These are phyloP conservation scores for Trypoxylon attenuatum DNA, from an alignment of 2,888 invertebrate species.

Conservation along the genomic window DNA sequence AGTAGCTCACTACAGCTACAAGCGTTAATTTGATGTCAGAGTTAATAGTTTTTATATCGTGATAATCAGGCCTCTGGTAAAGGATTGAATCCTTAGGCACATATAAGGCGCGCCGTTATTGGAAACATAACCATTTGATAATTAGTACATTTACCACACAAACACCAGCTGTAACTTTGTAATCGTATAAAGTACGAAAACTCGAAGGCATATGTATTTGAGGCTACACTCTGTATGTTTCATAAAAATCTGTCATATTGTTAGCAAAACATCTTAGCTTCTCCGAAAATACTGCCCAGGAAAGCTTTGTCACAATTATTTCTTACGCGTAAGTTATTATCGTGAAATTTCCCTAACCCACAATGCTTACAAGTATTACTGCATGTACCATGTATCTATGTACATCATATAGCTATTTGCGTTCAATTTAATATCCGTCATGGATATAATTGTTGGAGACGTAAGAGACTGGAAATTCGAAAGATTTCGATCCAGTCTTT, in stretches of 20 bases:
- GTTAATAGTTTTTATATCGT: not conserved
- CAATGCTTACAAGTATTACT: constrained; percentile 27
- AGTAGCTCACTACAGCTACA: not conserved
- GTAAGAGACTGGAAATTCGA: too few species aligned
- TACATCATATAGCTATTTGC: constrained; percentile 34
- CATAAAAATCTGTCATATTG: not conserved
- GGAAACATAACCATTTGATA: not conserved
- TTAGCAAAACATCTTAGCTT: not conserved
- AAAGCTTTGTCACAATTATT: not conserved
- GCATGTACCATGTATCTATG: constrained; percentile 19
- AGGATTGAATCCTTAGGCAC: not conserved
- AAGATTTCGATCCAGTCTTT: too few species aligned
- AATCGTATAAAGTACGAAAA: not conserved
- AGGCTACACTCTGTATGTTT: not conserved
- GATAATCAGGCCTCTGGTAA: not conserved
- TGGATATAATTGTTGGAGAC: too few species aligned
- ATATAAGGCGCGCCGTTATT: not conserved
- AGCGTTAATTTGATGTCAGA: not conserved
- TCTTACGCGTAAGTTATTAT: not conserved
- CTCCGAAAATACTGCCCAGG: not conserved
- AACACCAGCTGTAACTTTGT: not conserved
- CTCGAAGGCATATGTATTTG: not conserved
- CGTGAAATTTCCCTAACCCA: constrained; percentile 5
- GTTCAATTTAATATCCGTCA: constrained; percentile 11
- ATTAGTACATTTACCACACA: not conserved